Conservation (phyloP, 1,140 invertebrate genomes). For the Gryllus bimaculatus region DNA sequence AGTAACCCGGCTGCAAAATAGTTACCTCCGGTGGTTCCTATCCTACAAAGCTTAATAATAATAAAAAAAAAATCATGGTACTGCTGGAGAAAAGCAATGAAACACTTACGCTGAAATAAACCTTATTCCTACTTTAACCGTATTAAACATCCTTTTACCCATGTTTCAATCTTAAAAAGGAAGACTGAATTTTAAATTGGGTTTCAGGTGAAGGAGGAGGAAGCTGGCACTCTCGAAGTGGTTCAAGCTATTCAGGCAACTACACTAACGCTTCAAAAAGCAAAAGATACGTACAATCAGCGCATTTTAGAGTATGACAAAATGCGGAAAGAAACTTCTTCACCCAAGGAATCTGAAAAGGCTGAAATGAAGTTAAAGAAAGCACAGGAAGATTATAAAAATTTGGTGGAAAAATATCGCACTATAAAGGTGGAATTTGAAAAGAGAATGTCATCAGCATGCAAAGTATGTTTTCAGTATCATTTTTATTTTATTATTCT, state of each 20-base stretch:
- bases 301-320: constrained; percentile 79
- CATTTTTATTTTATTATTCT: too few species aligned
- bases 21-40: too few species aligned
- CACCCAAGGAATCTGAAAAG: constrained; percentile 85
- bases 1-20: too few species aligned
- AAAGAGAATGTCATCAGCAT: constrained; percentile 85
- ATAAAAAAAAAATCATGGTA: too few species aligned
- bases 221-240: constrained; percentile 79
- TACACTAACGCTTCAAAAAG: constrained; percentile 74
- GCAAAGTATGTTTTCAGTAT: constrained; percentile 50
- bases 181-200: neutral
- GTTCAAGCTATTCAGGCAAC: constrained; percentile 82
- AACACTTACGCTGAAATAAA: too few species aligned
- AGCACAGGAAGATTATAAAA: constrained; percentile 86
- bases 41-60: too few species aligned
- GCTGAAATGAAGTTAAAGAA: constrained; percentile 86
- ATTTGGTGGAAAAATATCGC: constrained; percentile 80
- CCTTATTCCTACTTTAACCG: neutral
- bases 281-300: constrained; percentile 79
- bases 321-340: constrained; percentile 79
- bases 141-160: neutral
- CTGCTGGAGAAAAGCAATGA: too few species aligned
- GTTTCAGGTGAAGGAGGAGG: constrained; percentile 80
- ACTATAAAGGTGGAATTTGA: constrained; percentile 85
- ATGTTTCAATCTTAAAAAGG: neutral